Conservation (phyloP, 2,113 vertebrate species). For the Scolopax mira region DNA sequence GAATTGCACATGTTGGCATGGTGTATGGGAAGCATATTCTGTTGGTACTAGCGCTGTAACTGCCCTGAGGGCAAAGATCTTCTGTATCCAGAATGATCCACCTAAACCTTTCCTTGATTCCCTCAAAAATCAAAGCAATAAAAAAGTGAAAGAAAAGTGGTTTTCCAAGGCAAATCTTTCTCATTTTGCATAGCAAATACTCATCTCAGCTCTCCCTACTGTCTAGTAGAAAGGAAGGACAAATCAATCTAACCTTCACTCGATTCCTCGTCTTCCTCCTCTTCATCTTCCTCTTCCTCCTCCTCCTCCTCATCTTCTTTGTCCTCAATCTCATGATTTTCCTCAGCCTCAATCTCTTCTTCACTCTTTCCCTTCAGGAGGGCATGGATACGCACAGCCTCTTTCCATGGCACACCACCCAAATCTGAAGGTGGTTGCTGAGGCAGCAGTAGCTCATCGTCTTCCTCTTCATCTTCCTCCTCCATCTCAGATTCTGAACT, state of each 20-base stretch:
- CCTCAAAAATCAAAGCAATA: not conserved
- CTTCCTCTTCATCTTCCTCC: conserved; percentile 75
- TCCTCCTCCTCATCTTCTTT: conserved; percentile 65
- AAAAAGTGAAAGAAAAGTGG: not conserved
- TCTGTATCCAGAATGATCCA: not conserved
- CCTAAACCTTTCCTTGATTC: not conserved
- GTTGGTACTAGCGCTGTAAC: not conserved
- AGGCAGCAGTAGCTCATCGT: conserved; percentile 67
- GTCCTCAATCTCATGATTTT: conserved; percentile 45
- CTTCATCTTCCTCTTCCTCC: conserved; percentile 62
- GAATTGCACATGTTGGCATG: not conserved
- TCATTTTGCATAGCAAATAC: not conserved
- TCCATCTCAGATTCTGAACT: conserved; percentile 98
- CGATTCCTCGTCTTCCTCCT: conserved; percentile 76
- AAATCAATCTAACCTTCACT: conserved; percentile 84
- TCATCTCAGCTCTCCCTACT: not conserved
- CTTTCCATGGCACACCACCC: conserved; percentile 92
- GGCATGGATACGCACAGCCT: conserved; percentile 88
- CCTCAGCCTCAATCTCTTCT: conserved; percentile 66
- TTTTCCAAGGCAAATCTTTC: not conserved
- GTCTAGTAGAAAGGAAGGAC: not conserved
- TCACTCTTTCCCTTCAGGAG: conserved; percentile 81
- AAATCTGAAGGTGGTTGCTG: conserved; percentile 82
- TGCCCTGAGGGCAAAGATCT: not conserved
- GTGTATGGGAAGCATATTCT: not conserved